Base-by-base conservation (phyloP, 2,888 invertebrate species). In the Apamea sordens region DNA sequence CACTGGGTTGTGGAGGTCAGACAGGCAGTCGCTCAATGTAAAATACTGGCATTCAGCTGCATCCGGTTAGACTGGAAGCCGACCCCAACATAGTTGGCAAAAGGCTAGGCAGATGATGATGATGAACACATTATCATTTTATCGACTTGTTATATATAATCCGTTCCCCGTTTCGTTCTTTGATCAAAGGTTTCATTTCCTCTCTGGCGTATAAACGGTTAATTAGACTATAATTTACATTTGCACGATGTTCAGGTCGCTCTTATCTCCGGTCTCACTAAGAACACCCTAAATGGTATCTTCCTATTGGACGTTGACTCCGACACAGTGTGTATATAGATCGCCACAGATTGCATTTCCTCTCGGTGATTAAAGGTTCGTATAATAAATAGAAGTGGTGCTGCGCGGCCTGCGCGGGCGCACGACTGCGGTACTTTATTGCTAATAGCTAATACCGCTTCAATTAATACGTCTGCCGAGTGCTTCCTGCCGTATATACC, bases 391-490 rank as follows among this genome's bases (percentile, higher is more conserved):
- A 87, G 76, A 67, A 56, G 64, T 64, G 73, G 72, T 56, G 53
- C 47, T 73, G 87, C 80, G 73, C 61, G 63, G 73, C 10, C 61
- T 79, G 89, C 80, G 77, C 85, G 69, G 80, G 88, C 88, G 89
- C 88, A 88, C 88, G 88, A 88, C 77, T 59, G 71, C 56, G 63
- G 78, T 88, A 80, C 80, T 89, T 88, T 88, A 88, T 89, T 88
- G 86, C 88, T 88, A 88, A 88, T 89, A 87, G 88, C 75, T 84
- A 86, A 86, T 84, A 72, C 72, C 56, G 85, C 79, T 73, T 75
- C 88, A 85, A 88, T 88, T 87, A 88, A 89, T 88, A 82, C 83
- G 77, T 83, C 75, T 86, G 77, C 76, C 78, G 65, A 69, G 53
- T 56, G 79, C 76, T 85, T 85, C 84, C 85, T 86, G 84, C 71